These are phyloP conservation scores for Mormyrops boulengeri DNA, from an alignment of 2,797 vertebrate genomes.

Conservation along the genomic window DNA sequence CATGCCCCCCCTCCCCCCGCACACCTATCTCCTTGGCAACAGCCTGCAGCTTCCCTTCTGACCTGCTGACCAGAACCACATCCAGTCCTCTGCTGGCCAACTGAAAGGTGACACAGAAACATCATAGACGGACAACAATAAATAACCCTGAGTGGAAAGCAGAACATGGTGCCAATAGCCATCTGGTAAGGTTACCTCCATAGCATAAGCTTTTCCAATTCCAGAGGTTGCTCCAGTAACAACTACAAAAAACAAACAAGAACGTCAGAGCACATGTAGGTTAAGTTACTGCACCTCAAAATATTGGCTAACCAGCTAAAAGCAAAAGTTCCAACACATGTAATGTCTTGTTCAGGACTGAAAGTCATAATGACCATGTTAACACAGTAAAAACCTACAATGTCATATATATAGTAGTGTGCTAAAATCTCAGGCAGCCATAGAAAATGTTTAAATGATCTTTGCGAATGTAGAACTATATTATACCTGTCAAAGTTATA, in stretches of 20 bases:
- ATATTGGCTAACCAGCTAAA: not conserved
- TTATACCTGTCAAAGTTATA: not conserved
- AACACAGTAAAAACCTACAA: not conserved
- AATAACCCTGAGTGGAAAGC: not conserved
- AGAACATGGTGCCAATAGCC: not conserved
- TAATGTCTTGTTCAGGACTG: not conserved
- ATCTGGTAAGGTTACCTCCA: conserved; percentile 54
- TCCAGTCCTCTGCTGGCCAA: conserved; percentile 69
- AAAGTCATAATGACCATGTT: not conserved
- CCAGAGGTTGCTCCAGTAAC: conserved; percentile 70
- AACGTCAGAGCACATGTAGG: not conserved
- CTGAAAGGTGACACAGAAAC: conserved; percentile 40
- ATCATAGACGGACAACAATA: conserved; percentile 18
- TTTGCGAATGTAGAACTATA: not conserved
- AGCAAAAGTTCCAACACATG: not conserved
- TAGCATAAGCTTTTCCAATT: conserved; percentile 68
- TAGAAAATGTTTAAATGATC: not conserved
- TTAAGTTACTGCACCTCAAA: not conserved
- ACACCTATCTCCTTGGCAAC: conserved; percentile 65
- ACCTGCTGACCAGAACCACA: conserved; percentile 64
- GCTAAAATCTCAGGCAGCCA: not conserved
- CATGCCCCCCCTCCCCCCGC: conserved; percentile 16
- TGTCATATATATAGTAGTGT: not conserved
- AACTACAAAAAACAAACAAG: conserved; percentile 47
- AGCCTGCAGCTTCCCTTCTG: conserved; percentile 50